Base-by-base conservation (phyloP, 1,140 invertebrate species). In the Proales similis region DNA sequence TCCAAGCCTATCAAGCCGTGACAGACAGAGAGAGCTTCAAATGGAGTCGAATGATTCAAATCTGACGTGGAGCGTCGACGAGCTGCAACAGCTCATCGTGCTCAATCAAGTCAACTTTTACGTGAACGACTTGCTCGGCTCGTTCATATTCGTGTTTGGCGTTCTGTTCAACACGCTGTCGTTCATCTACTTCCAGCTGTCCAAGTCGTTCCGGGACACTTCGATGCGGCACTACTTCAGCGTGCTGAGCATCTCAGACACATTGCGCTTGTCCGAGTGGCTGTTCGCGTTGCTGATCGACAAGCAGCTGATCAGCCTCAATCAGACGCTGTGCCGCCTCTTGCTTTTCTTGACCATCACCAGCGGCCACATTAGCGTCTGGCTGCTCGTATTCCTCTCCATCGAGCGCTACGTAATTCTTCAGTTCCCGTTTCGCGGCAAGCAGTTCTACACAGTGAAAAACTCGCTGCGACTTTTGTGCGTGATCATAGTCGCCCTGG, bases 151-250 rank as follows among this genome's bases (percentile, higher is more conserved):
- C 22, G 26, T 14, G 3, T 11, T 61, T 9, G 57, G 57, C 1
- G 27, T 61, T 17, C 22, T 45, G 27, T 46, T 61, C 11, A 61
- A 61, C 26, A 12, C 33, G 22, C 47, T 61, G 29, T 45, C 39
- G 17, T 61, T 61, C n/a, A 45, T 36, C 26, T 61, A 61, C 36
- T 61, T 61, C 32, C 42, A 46, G 22, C 11, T 61, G 14, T 61
- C 57, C 2, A 17, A 45, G 14, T 45, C 39, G 20, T 61, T 61
- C 36, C 36, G 39, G 22, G 27, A 61, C 26, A 61, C 57, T 22
- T 45, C 57, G n/a, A 45, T 61, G 39, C 22, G 57, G 26, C 57
- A 45, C 36, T 61, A 61, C 36, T 61, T 61, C 27, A 45, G 39
- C 14, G 39, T 61, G 14, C 45, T 61, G 12, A 32, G 39, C n/a